Conservation (phyloP, 2,113 vertebrate species). For the Eptatretus burgeri region DNA sequence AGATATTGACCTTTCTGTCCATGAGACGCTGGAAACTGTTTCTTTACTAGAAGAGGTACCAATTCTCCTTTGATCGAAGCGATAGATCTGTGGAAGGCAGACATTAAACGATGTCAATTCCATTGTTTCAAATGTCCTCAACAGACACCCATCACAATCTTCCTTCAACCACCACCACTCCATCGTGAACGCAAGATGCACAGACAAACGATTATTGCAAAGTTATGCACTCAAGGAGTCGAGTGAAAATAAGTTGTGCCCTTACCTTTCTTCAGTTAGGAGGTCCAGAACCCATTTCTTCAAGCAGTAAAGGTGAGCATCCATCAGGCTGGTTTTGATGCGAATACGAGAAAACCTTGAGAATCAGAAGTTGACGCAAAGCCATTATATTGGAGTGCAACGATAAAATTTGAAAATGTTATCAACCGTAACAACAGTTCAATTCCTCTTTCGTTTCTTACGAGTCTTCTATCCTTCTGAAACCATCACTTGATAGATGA, state of each 20-base stretch:
- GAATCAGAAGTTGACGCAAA: too few relatives aligned
- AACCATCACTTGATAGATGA: too few relatives aligned
- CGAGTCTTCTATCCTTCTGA: too few relatives aligned
- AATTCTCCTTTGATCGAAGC: slow-evolving; percentile 69
- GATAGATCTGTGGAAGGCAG: slow-evolving; percentile 31
- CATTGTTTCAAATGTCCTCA: not conserved
- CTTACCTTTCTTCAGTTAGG: slow-evolving; percentile 59
- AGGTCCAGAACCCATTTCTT: slow-evolving; percentile 82
- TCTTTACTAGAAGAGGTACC: slow-evolving; percentile 63
- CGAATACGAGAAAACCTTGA: slow-evolving; percentile 56
- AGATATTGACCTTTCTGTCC: too few relatives aligned
- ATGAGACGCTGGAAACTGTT: slow-evolving; percentile 44
- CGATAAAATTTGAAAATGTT: too few relatives aligned
- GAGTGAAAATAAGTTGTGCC: slow-evolving; percentile 8
- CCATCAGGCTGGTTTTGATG: slow-evolving; percentile 65
- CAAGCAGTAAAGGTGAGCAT: slow-evolving; percentile 89
- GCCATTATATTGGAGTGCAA: too few relatives aligned
- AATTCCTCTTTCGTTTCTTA: too few relatives aligned
- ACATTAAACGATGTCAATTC: not conserved
- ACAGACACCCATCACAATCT: not conserved
- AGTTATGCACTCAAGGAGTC: not conserved
- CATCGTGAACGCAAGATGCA: too few relatives aligned
- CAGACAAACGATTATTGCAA: not conserved
- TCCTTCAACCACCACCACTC: too few relatives aligned
- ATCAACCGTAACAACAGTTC: too few relatives aligned